These are phyloP conservation scores for Pardalotus punctatus DNA, from an alignment of 2,113 vertebrate genomes.

Conservation along the genomic window DNA sequence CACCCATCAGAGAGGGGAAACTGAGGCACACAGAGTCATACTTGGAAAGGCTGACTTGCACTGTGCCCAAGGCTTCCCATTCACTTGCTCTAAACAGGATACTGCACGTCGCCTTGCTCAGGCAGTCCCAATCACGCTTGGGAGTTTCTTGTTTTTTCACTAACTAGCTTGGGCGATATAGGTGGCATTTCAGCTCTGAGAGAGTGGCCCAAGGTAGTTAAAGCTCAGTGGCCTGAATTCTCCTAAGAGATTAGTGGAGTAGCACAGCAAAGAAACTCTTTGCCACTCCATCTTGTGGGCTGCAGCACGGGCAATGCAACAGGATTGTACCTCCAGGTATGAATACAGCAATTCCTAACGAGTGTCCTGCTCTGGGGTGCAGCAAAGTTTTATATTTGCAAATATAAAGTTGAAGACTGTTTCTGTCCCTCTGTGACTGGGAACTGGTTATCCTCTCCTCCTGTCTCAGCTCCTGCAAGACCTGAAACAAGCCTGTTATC, in stretches of 20 bases:
- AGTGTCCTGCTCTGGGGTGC: fast-evolving
- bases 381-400: background rate
- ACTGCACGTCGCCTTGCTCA: background rate
- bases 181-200: background rate
- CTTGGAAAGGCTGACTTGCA: background rate
- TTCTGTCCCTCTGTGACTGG: background rate
- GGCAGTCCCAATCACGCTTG: background rate
- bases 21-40: background rate
- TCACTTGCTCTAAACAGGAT: background rate
- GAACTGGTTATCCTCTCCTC: background rate
- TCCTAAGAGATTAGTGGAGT: background rate
- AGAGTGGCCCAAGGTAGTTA: background rate
- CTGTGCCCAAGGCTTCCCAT: background rate
- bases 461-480: background rate
- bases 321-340: background rate
- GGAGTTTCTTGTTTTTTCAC: background rate
- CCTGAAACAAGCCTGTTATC: background rate
- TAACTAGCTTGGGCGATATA: background rate
- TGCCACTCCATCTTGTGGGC: background rate
- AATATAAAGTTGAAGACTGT: background rate
- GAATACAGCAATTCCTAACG: background rate
- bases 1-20: background rate
- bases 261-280: background rate
- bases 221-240: background rate
- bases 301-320: background rate